phyloP scores from a whole-genome alignment of 2,797 vertebrate species.

The Pachyuromys duprasi region DNA sequence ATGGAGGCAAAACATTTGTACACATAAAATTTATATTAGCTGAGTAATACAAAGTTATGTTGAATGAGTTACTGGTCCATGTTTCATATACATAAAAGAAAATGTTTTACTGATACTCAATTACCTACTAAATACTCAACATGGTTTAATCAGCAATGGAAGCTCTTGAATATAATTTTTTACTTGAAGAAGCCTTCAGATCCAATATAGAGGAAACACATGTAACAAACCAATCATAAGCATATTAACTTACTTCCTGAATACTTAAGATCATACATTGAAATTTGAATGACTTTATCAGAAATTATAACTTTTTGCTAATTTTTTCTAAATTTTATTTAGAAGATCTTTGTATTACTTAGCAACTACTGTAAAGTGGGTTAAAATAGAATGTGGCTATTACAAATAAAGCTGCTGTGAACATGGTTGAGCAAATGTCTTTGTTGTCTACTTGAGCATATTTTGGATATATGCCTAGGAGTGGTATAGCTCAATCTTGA shows the following conservation, averaged over 20 bases:
- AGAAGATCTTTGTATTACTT: constrained; percentile 20
- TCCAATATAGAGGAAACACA: neutral
- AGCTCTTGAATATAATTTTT: neutral
- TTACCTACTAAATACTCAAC: neutral
- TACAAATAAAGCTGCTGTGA: no score
- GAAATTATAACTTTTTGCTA: neutral
- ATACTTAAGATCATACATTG: neutral
- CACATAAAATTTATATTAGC: neutral
- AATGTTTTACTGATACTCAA: neutral
- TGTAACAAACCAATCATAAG: neutral
- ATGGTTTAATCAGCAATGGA: neutral
- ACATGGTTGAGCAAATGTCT: no score
- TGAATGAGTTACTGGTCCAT: neutral
- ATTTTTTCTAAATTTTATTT: constrained; percentile 30
- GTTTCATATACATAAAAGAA: constrained; percentile 9
- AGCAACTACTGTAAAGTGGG: neutral
- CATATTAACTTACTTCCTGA: neutral
- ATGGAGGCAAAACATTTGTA: neutral
- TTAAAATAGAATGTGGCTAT: constrained; percentile 9
- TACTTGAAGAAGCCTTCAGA: neutral
- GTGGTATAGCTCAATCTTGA: no score
- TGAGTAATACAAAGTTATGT: neutral
- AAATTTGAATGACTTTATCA: neutral
- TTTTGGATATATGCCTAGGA: no score
- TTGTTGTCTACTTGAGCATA: no score